phyloP scores from a whole-genome alignment of 2,797 vertebrate genomes.

The Gobionotothen gibberifrons region DNA sequence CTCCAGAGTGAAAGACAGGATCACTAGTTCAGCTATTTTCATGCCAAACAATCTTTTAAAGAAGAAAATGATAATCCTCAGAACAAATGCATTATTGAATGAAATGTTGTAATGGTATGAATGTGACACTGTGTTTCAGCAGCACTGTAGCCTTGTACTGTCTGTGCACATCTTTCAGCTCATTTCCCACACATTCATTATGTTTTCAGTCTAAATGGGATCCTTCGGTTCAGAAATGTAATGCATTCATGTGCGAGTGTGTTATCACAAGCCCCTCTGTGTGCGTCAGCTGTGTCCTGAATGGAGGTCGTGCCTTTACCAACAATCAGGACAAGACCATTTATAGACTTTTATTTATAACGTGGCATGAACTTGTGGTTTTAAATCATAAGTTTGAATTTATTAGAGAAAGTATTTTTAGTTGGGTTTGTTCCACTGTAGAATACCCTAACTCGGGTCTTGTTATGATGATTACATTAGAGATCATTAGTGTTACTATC shows the following conservation, averaged over 20 bases:
- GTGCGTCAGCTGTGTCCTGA: slow-evolving; percentile 31
- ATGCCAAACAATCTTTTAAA: neutral
- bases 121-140: slow-evolving; percentile 13
- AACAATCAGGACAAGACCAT: slow-evolving; percentile 5
- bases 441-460: slow-evolving; percentile 16
- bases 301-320: slow-evolving; percentile 10
- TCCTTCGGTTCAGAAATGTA: slow-evolving; percentile 12
- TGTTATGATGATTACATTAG: neutral
- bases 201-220: slow-evolving; percentile 16
- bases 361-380: neutral
- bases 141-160: neutral
- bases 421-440: slow-evolving; percentile 7
- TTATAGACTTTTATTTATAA: slow-evolving; percentile 9
- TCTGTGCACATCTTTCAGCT: neutral
- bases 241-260: slow-evolving; percentile 28
- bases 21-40: neutral
- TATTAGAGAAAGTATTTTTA: slow-evolving; percentile 5
- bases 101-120: slow-evolving; percentile 13
- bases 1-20: neutral
- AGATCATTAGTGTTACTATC: neutral
- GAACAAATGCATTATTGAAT: slow-evolving; percentile 23
- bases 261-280: slow-evolving; percentile 29
- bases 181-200: slow-evolving; percentile 13
- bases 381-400: neutral
- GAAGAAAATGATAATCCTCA: neutral